Evolutionary conservation across 2,888 invertebrate genomes (phyloP).

Genomic region (Cyclophora albipunctata): DNA sequence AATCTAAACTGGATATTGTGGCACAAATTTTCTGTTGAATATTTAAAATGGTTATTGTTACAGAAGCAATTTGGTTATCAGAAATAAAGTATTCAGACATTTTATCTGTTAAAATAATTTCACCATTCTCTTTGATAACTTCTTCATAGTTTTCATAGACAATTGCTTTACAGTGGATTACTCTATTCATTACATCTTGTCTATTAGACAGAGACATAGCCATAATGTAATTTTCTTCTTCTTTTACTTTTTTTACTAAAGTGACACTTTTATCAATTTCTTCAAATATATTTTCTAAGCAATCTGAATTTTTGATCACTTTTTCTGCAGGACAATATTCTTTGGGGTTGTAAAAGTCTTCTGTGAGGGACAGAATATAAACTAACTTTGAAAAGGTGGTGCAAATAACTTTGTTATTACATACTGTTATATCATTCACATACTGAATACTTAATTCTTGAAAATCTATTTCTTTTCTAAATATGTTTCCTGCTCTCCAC

Average conservation of each 20-base stretch:
- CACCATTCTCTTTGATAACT: constrained; percentile 28
- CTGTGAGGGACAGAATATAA: constrained; percentile 39
- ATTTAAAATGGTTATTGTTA: constrained; percentile 30
- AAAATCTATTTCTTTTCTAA: constrained; percentile 31
- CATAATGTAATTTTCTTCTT: constrained; percentile 45
- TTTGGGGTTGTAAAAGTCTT: constrained; percentile 10
- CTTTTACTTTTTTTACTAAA: constrained; percentile 31
- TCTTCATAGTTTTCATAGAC: constrained; percentile 50
- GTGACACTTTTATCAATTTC: constrained; percentile 40
- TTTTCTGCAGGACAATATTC: constrained; percentile 40
- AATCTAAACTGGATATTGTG: constrained; percentile 32
- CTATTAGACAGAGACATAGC: constrained; percentile 50
- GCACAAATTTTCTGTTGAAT: constrained; percentile 34
- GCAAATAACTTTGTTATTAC: constrained; percentile 44
- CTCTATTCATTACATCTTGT: constrained; percentile 43
- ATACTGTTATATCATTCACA: constrained; percentile 44
- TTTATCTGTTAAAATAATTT: constrained; percentile 39
- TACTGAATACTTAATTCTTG: constrained; percentile 40
- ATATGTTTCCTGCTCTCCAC: constrained; percentile 47
- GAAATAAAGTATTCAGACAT: constrained; percentile 39
- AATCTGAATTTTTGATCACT: constrained; percentile 41
- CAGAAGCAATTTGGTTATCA: constrained; percentile 34
- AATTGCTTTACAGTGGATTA: constrained; percentile 30
- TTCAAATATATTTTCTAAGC: constrained; percentile 37
- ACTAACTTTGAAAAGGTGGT: constrained; percentile 47